A percentile compares a stretch with the other conserved stretches of the same genome.
Conservation (phyloP, 2,113 vertebrate species). For the Galemys pyrenaicus region DNA sequence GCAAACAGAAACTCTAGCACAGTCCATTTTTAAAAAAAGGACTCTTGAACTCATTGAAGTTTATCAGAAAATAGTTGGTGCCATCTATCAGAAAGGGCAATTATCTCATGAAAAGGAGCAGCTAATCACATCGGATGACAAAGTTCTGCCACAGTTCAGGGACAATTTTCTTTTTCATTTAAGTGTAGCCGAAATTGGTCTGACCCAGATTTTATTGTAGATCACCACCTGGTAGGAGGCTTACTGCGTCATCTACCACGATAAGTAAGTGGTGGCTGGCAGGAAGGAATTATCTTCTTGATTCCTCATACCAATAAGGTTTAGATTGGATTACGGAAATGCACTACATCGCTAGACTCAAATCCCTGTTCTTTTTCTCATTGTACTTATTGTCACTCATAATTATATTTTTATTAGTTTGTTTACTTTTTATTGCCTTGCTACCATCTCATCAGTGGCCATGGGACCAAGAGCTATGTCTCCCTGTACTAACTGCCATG, state of each 20-base stretch:
- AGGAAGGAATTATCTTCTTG: neutral
- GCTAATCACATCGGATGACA: neutral
- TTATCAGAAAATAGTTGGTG: neutral
- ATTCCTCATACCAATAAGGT: neutral
- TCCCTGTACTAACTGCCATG: neutral
- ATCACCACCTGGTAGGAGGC: neutral
- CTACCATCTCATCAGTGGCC: neutral
- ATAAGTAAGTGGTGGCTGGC: neutral
- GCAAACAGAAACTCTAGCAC: neutral
- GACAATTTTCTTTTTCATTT: constrained; percentile 39
- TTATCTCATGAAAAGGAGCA: constrained; percentile 29
- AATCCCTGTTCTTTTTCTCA: neutral
- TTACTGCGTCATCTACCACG: neutral
- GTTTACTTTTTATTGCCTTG: neutral
- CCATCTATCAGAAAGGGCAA: neutral
- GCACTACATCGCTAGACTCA: neutral
- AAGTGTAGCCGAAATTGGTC: neutral
- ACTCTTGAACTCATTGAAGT: neutral
- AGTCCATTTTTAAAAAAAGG: neutral
- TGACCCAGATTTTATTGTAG: neutral
- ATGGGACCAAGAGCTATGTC: neutral
- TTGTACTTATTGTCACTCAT: neutral
- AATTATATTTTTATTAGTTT: neutral
- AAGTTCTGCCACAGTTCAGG: neutral
- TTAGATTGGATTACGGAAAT: neutral